These are phyloP conservation scores for Eulithis prunata DNA, from an alignment of 2,888 invertebrate species.

Conservation along the genomic window DNA sequence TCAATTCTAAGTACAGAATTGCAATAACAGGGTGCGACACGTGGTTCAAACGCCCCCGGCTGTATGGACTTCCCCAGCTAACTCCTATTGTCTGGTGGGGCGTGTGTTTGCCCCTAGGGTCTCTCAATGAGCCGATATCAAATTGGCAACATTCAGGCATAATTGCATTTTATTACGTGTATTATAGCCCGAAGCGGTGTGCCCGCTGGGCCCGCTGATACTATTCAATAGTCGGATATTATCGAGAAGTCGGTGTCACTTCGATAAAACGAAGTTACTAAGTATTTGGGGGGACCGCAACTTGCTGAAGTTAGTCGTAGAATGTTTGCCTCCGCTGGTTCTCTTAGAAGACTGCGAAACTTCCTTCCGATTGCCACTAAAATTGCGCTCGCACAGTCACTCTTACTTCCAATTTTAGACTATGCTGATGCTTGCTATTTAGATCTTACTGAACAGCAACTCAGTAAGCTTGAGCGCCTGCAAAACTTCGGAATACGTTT, in stretches of 20 bases:
- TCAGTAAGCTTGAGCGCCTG: too few relatives aligned
- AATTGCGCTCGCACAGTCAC: too few relatives aligned
- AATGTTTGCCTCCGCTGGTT: too few relatives aligned
- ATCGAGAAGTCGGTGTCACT: constrained; percentile 16
- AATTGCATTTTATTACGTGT: constrained; percentile 51
- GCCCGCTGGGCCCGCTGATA: constrained; percentile 41
- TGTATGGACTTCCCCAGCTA: constrained; percentile 12
- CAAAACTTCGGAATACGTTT: too few relatives aligned
- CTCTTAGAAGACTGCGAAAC: too few relatives aligned
- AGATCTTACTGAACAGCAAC: too few relatives aligned
- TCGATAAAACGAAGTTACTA: too few relatives aligned
- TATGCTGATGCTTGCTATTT: too few relatives aligned
- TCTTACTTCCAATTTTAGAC: too few relatives aligned
- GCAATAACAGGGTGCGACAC: neutral
- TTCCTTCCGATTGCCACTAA: too few relatives aligned
- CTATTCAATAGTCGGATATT: constrained; percentile 42
- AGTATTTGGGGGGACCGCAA: too few relatives aligned
- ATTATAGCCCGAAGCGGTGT: constrained; percentile 47
- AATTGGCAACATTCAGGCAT: constrained; percentile 70
- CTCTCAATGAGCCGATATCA: constrained; percentile 61
- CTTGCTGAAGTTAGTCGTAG: too few relatives aligned
- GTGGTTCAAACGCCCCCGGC: constrained; percentile 23
- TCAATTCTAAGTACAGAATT: neutral
- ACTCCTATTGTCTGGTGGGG: constrained; percentile 40
- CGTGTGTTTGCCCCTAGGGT: constrained; percentile 53